Conservation (phyloP, 1,140 invertebrate species). For the Tetramorium simillimum region DNA sequence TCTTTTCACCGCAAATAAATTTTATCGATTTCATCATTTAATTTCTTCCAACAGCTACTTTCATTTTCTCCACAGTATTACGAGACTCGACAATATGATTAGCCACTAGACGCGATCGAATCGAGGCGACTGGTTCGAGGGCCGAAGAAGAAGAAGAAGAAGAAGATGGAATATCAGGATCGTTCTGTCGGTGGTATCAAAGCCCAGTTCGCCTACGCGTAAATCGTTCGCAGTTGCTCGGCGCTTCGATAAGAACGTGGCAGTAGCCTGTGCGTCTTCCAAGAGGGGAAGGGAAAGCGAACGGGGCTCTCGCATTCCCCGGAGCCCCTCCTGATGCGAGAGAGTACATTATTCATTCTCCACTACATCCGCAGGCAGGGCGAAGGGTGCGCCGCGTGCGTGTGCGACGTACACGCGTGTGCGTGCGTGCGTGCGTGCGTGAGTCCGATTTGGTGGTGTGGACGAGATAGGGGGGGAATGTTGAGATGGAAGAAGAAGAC, state of each 20-base stretch:
- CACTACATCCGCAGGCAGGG: constrained; percentile 65
- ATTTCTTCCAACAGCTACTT: not conserved
- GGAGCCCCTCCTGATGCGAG: constrained; percentile 70
- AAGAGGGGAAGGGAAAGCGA: constrained; percentile 34
- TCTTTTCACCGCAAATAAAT: not conserved
- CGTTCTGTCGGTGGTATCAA: not conserved
- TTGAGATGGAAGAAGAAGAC: constrained; percentile 60
- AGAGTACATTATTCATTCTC: constrained; percentile 76
- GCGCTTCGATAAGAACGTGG: constrained; percentile 65
- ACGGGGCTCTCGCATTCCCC: constrained; percentile 69
- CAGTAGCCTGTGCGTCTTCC: constrained; percentile 51
- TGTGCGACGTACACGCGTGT: constrained; percentile 39
- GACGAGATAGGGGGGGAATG: constrained; percentile 18
- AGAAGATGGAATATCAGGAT: not conserved
- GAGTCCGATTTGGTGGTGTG: not conserved
- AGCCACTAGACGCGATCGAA: not conserved
- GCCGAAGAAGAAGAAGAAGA: not conserved
- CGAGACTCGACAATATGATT: not conserved
- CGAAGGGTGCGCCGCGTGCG: constrained; percentile 62
- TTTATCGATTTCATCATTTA: not conserved
- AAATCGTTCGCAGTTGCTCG: constrained; percentile 42
- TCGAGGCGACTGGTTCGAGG: not conserved
- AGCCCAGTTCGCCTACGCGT: constrained; percentile 51
- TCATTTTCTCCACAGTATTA: not conserved
- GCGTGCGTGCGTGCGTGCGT: not conserved